These are phyloP conservation scores for Clarias fuscus DNA, from an alignment of 2,797 vertebrate genomes.

Conservation along the genomic window DNA sequence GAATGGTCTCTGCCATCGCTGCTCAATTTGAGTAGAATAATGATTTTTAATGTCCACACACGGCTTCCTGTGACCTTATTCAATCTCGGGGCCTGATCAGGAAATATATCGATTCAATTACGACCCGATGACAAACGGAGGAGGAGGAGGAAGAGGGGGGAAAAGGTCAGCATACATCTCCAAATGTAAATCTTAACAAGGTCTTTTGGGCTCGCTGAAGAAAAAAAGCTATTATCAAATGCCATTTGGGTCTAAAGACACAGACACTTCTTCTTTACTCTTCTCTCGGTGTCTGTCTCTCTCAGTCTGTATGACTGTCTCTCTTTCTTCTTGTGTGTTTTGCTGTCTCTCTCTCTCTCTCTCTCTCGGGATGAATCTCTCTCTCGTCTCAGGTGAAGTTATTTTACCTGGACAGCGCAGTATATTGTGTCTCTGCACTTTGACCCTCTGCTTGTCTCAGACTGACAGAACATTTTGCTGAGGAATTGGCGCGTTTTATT, in stretches of 20 bases:
- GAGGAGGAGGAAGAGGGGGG: background rate
- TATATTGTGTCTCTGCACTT: conserved; percentile 61
- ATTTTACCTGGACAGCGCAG: conserved; percentile 60
- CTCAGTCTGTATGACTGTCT: conserved; percentile 69
- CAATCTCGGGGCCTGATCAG: conserved; percentile 97
- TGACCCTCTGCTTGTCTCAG: conserved; percentile 58
- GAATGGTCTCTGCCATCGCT: conserved; percentile 93
- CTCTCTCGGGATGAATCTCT: conserved; percentile 71
- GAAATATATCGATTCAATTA: conserved; percentile 99
- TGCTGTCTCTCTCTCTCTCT: conserved; percentile 61
- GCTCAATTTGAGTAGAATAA: conserved; percentile 99
- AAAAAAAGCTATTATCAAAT: conserved; percentile 94
- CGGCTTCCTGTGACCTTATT: conserved; percentile 99
- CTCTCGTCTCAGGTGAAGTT: conserved; percentile 40
- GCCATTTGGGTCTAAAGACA: conserved; percentile 90
- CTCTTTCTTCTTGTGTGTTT: conserved; percentile 60
- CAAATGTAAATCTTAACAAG: conserved; percentile 99
- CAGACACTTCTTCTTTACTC: conserved; percentile 70
- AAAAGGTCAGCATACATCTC: conserved; percentile 99
- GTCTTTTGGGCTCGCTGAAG: conserved; percentile 89
- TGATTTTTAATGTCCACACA: conserved; percentile 99
- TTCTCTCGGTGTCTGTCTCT: conserved; percentile 19
- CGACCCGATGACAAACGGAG: conserved; percentile 97
- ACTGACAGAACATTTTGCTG: conserved; percentile 37
- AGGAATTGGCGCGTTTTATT: conserved; percentile 23